Conservation (phyloP, 2,888 invertebrate species). For the Omphaloscelis lunosa region DNA sequence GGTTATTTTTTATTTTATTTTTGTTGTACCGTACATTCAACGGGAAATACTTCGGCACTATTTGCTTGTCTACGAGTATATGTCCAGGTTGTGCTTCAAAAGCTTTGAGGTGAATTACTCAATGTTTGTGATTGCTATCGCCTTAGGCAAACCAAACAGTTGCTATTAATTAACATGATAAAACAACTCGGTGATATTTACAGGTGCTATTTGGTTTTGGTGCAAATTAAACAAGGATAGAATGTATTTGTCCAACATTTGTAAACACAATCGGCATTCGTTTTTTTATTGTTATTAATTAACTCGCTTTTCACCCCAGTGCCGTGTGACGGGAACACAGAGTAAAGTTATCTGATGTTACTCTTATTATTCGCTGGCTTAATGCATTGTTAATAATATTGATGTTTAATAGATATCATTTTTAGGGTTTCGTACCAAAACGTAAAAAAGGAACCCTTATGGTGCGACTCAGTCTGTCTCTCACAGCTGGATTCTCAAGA, state of each 20-base stretch:
- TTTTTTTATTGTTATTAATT: constrained; percentile 29
- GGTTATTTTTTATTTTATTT: background rate
- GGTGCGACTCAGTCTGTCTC: too few species aligned
- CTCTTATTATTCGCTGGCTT: background rate
- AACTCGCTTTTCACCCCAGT: constrained; percentile 19
- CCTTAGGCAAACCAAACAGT: constrained; percentile 9
- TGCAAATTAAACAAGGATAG: constrained; percentile 18
- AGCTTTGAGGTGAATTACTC: constrained; percentile 30
- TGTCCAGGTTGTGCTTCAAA: constrained; percentile 20
- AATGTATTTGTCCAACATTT: constrained; percentile 29
- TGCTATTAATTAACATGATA: constrained; percentile 17
- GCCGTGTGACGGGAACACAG: background rate
- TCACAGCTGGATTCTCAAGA: too few species aligned
- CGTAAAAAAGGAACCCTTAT: too few species aligned
- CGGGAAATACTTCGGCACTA: constrained; percentile 3
- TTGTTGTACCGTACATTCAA: background rate
- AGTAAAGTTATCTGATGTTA: background rate
- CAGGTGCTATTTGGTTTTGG: constrained; percentile 19
- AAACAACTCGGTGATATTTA: constrained; percentile 24
- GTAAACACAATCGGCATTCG: constrained; percentile 48
- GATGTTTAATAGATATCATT: background rate
- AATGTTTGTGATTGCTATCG: constrained; percentile 21
- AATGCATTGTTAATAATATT: background rate
- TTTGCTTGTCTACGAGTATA: constrained; percentile 20
- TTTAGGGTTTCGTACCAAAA: too few species aligned